Evolutionary conservation across 2,797 vertebrate species (phyloP).

Genomic region (Discoglossus pictus): DNA sequence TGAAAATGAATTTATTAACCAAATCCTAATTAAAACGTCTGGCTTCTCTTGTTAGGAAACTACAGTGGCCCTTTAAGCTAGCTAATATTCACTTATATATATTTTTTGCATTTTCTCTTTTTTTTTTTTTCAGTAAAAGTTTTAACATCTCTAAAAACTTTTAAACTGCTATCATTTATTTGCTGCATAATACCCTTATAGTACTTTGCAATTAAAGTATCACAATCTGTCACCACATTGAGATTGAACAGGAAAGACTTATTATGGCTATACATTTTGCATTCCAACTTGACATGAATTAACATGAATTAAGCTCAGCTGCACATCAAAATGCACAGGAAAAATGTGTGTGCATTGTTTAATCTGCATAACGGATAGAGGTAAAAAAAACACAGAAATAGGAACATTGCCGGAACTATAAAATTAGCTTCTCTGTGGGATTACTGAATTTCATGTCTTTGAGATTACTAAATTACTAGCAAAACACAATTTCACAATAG

Average conservation of each 20-base stretch:
- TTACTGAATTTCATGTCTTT: not conserved
- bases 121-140: too few species aligned
- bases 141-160: too few species aligned
- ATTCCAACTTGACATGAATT: conserved; percentile 23
- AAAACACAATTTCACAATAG: not conserved
- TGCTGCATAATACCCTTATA: too few species aligned
- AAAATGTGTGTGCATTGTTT: not conserved
- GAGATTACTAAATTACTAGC: not conserved
- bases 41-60: too few species aligned
- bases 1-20: too few species aligned
- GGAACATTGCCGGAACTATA: not conserved
- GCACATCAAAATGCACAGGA: conserved; percentile 28
- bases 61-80: too few species aligned
- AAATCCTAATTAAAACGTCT: too few species aligned
- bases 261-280: conserved; percentile 9
- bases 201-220: not conserved
- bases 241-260: not conserved
- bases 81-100: too few species aligned
- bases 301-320: conserved; percentile 29
- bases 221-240: conserved; percentile 16
- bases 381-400: not conserved
- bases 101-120: too few species aligned
- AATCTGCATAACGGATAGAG: not conserved
- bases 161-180: too few species aligned
- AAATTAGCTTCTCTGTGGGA: not conserved